A percentile compares a stretch with the other conserved stretches of the same genome.
These are phyloP conservation scores for Heteromyza rotundicornis DNA, from an alignment of 2,888 invertebrate species.

Conservation along the genomic window DNA sequence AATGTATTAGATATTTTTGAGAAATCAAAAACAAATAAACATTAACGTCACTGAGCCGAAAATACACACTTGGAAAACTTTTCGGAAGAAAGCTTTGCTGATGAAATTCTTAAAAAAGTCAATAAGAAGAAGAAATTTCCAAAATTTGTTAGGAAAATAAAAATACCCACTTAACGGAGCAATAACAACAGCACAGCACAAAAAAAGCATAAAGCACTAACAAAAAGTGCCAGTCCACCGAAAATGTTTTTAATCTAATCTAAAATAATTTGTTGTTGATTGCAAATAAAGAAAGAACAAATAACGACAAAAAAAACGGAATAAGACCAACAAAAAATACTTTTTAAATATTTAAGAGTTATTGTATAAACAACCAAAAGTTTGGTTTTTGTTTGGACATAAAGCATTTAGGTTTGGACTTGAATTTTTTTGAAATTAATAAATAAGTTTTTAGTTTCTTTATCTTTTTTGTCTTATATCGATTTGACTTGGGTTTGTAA, in stretches of 20 bases:
- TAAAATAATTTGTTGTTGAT: too few relatives aligned
- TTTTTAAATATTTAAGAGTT: too few relatives aligned
- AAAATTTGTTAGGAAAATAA: neutral
- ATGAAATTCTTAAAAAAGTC: too few relatives aligned
- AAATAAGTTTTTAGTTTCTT: neutral
- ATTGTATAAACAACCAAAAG: too few relatives aligned
- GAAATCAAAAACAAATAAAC: conserved; percentile 39
- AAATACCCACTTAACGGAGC: conserved; percentile 30
- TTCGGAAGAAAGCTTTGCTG: too few relatives aligned
- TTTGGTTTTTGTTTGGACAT: too few relatives aligned
- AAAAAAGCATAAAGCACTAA: too few relatives aligned
- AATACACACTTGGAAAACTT: conserved; percentile 11
- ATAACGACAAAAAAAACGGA: too few relatives aligned
- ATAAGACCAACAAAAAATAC: neutral
- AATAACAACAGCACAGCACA: neutral
- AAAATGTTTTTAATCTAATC: neutral
- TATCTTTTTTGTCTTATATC: neutral
- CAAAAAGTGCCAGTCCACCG: too few relatives aligned
- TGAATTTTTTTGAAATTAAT: too few relatives aligned
- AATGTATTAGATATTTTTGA: conserved; percentile 1
- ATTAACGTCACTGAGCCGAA: conserved; percentile 44
- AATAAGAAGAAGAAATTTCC: too few relatives aligned
- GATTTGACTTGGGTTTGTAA: neutral
- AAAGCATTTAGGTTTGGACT: too few relatives aligned
- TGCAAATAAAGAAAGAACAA: neutral